Evolutionary conservation across 1,140 invertebrate species (phyloP).

Genomic region (Lithobius niger): DNA sequence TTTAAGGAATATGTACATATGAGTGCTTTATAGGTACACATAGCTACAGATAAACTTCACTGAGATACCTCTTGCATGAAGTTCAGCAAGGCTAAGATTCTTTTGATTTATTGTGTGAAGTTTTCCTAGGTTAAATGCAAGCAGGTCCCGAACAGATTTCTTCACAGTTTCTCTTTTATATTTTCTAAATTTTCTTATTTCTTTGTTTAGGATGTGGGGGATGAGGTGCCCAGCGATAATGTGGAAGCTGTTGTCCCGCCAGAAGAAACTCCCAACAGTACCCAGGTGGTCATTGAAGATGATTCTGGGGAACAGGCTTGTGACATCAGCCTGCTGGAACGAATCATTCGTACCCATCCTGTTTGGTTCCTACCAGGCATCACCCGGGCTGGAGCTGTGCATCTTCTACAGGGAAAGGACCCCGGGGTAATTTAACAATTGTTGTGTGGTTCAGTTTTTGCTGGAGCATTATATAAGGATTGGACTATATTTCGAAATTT

Average conservation of each 20-base stretch:
- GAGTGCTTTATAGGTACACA: no score
- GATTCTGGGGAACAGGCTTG: conserved; percentile 11
- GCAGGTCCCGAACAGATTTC: not conserved
- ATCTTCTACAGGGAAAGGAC: conserved; percentile 81
- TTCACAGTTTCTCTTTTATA: not conserved
- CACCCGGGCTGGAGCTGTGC: conserved; percentile 77
- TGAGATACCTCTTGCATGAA: no score
- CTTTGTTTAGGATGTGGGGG: not conserved
- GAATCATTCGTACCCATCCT: conserved; percentile 76
- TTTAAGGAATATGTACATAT: no score
- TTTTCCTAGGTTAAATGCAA: not conserved
- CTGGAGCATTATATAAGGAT: no score
- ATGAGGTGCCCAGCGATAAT: not conserved
- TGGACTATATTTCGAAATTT: no score
- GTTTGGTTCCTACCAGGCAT: conserved; percentile 93
- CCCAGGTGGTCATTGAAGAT: not conserved
- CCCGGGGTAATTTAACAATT: conserved; percentile 67
- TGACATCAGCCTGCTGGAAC: conserved; percentile 60
- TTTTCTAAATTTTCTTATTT: not conserved
- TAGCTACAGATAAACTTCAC: no score
- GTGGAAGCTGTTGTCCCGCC: not conserved
- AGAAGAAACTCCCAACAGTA: not conserved
- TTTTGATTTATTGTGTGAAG: not conserved
- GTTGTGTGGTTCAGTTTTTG: no score
- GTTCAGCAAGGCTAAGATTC: no score